A percentile compares a stretch with the other conserved stretches of the same genome.
These are phyloP conservation scores for Leptopilina boulardi DNA, from an alignment of 1,140 invertebrate species.

Conservation along the genomic window DNA sequence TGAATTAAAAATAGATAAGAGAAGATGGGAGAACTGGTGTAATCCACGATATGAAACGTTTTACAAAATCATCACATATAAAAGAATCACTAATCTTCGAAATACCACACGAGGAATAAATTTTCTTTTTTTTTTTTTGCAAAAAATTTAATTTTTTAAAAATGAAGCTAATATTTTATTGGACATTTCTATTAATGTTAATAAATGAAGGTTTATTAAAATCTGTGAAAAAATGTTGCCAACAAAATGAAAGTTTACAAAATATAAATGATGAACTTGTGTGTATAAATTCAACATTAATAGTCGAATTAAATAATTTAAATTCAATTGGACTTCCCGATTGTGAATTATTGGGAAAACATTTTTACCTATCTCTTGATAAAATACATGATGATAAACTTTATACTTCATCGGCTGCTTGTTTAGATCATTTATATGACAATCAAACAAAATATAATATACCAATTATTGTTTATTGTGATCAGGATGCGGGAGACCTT, in stretches of 20 bases:
- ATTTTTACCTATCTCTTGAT: not conserved
- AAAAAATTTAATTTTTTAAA: not conserved
- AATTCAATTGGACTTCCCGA: not conserved
- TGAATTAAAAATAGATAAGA: constrained; percentile 11
- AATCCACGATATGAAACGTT: not conserved
- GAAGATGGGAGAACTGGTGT: not conserved
- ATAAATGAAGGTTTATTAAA: not conserved
- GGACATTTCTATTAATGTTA: not conserved
- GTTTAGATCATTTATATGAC: constrained; percentile 1
- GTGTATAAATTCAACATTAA: not conserved
- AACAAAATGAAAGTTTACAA: not conserved
- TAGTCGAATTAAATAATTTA: constrained; percentile 10
- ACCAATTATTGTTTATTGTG: constrained; percentile 2
- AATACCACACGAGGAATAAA: not conserved
- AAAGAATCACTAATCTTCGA: not conserved
- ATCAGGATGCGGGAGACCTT: not conserved
- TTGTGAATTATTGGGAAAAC: not conserved
- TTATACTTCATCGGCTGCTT: not conserved
- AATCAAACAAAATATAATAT: not conserved
- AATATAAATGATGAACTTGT: not conserved
- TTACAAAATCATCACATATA: not conserved
- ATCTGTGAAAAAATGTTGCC: constrained; percentile 10
- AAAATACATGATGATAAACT: constrained; percentile 12
- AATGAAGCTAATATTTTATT: not conserved
- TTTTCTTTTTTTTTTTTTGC: not conserved